These are phyloP conservation scores for Rhinoderma darwinii DNA, from an alignment of 2,113 vertebrate genomes.

Conservation along the genomic window DNA sequence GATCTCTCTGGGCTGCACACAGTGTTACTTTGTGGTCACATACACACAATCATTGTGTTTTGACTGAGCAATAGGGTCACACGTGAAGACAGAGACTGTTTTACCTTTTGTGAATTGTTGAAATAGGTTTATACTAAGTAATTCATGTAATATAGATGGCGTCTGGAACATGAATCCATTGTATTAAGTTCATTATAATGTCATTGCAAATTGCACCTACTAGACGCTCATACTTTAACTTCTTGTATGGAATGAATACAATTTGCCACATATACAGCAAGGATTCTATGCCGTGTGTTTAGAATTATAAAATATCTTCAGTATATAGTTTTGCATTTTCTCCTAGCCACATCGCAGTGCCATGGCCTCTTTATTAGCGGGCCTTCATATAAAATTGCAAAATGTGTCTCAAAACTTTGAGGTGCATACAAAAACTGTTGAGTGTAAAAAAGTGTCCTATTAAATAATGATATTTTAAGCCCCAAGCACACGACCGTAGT, in stretches of 20 bases:
- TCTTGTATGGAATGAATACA: background rate
- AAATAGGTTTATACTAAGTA: background rate
- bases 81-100: background rate
- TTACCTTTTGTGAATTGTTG: constrained; percentile 1
- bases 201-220: background rate
- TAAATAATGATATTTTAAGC: background rate
- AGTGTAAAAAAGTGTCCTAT: background rate
- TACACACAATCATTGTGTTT: constrained; percentile 34
- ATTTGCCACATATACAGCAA: background rate
- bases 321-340: background rate
- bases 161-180: background rate
- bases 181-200: background rate
- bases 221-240: background rate
- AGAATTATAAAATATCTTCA: background rate
- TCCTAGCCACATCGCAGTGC: background rate
- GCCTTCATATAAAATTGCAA: background rate
- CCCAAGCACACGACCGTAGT: too few species aligned
- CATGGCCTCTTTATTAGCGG: background rate
- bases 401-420: too few species aligned
- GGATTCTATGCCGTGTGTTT: background rate
- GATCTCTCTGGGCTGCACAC: background rate
- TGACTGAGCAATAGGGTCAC: background rate
- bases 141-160: constrained; percentile 1
- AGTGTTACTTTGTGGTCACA: constrained; percentile 15
- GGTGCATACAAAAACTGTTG: background rate